These are phyloP conservation scores for Sitobion miscanthi DNA, from an alignment of 1,140 invertebrate species.

Conservation along the genomic window DNA sequence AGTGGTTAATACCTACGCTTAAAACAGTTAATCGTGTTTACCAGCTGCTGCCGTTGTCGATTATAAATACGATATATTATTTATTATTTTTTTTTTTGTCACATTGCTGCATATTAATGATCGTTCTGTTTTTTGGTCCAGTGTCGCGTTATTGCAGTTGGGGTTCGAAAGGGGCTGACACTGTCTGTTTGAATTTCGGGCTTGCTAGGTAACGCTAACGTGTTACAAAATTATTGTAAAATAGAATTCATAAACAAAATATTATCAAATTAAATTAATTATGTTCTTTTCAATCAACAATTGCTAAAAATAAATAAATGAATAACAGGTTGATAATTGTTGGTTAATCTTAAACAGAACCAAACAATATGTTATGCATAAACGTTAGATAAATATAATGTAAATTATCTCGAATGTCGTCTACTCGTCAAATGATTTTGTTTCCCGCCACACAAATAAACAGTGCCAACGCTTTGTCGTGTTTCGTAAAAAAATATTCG, in stretches of 20 bases:
- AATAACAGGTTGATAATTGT: neutral
- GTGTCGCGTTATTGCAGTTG: neutral
- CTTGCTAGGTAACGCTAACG: neutral
- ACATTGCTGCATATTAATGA: neutral
- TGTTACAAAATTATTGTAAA: neutral
- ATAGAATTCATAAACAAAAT: neutral
- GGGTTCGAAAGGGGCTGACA: neutral
- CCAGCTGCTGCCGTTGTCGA: conserved; percentile 27
- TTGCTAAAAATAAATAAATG: neutral
- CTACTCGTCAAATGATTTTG: neutral
- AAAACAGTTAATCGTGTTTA: conserved; percentile 39
- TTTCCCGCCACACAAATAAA: neutral
- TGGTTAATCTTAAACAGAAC: neutral
- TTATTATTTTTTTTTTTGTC: neutral
- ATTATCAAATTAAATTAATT: too few species aligned
- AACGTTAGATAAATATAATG: neutral
- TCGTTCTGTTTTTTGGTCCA: neutral
- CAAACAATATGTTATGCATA: too few species aligned
- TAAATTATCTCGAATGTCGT: neutral
- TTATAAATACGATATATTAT: conserved; percentile 6
- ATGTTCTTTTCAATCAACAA: too few species aligned
- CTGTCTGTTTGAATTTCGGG: neutral
- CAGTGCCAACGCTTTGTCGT: neutral
- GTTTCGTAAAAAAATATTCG: neutral
- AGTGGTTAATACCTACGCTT: neutral